Conservation (phyloP, 1,140 invertebrate species). For the Formica selysi region DNA sequence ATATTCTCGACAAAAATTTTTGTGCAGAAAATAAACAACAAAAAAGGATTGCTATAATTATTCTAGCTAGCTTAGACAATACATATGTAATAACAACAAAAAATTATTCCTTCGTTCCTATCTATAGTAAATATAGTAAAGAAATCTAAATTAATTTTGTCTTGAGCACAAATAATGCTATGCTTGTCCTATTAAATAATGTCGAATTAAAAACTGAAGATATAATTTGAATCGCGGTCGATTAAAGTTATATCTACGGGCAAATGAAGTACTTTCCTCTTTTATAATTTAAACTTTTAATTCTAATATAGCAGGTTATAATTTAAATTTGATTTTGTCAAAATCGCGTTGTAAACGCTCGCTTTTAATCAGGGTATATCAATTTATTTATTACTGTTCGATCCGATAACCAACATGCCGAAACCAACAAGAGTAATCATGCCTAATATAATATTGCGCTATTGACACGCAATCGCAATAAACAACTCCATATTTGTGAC, state of each 20-base stretch:
- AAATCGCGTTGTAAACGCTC: slow-evolving; percentile 12
- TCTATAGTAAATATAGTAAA: not conserved
- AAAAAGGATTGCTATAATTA: not conserved
- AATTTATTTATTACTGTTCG: slow-evolving; percentile 24
- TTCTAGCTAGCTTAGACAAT: not conserved
- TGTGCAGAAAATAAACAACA: not conserved
- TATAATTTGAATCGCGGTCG: slow-evolving; percentile 1
- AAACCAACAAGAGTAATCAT: not conserved
- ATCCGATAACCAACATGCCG: not conserved
- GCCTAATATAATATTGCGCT: slow-evolving; percentile 20
- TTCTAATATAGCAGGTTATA: not conserved
- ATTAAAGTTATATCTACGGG: not conserved
- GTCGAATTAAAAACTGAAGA: slow-evolving; percentile 14
- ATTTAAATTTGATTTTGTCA: slow-evolving; percentile 31
- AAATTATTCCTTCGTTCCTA: not conserved
- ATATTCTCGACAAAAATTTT: not conserved
- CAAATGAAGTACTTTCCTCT: not conserved
- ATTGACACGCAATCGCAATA: slow-evolving; percentile 42
- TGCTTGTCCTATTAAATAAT: slow-evolving; percentile 22
- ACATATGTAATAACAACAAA: not conserved
- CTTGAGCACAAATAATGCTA: not conserved
- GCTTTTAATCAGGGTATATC: not conserved
- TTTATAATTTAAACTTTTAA: slow-evolving; percentile 39
- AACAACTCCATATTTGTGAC: slow-evolving; percentile 33
- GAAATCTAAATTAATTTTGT: slow-evolving; percentile 26